Percentiles rank a stretch among this genome's conserved stretches.
phyloP scores from a whole-genome alignment of 1,140 invertebrate species.

The Cecropterus lyciades region DNA sequence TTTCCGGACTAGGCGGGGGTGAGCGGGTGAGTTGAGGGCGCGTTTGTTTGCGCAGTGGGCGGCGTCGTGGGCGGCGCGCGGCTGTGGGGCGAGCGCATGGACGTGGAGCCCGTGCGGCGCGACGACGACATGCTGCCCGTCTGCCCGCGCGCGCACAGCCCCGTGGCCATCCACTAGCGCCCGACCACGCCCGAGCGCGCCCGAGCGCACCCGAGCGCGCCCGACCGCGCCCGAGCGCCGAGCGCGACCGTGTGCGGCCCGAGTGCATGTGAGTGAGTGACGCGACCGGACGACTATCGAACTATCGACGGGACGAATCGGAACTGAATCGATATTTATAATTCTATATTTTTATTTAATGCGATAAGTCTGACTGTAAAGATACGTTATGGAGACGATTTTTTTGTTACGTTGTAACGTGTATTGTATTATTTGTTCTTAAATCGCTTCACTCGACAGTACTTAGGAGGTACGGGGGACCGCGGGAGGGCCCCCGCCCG shows the following conservation, averaged over 20 bases:
- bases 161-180: constrained; percentile 76
- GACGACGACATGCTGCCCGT: constrained; percentile 69
- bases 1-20: constrained; percentile 3
- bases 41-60: constrained; percentile 43
- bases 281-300: constrained; percentile 17
- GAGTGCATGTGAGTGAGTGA: constrained; percentile 25
- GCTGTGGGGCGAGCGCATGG: constrained; percentile 75
- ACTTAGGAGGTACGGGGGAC: constrained; percentile 63
- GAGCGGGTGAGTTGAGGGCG: constrained; percentile 17
- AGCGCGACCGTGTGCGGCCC: constrained; percentile 7
- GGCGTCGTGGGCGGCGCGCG: constrained; percentile 51
- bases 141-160: constrained; percentile 66
- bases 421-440: constrained; percentile 74
- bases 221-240: constrained; percentile 1
- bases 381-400: constrained; percentile 63
- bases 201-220: constrained; percentile 13
- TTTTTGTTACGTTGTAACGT: constrained; percentile 63
- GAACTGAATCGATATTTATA: constrained; percentile 73
- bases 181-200: constrained; percentile 29
- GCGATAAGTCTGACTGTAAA: constrained; percentile 82
- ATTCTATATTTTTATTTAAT: constrained; percentile 81
- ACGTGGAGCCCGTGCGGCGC: constrained; percentile 69
- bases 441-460: constrained; percentile 75
- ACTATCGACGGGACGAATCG: constrained; percentile 44
- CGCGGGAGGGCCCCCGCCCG: constrained; percentile 48